Evolutionary conservation across 2,888 invertebrate genomes (phyloP), one percentile per base, ranked within the genome.

Genomic region (Himalopsyche kuldschensis): DNA sequence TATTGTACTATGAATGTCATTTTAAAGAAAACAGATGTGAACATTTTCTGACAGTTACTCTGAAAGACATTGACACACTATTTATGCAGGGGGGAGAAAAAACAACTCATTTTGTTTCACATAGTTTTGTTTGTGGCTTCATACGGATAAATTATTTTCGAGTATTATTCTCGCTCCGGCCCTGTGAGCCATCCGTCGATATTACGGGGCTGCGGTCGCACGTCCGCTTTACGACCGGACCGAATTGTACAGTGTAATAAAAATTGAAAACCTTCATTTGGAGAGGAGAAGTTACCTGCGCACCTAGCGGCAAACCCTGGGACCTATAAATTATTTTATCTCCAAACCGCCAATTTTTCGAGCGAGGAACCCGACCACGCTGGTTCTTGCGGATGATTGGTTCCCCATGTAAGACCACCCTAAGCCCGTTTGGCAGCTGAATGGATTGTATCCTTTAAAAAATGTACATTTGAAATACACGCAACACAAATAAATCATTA

Each of bases 191-290:
- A 55, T 55, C 24, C 55, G 5, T 55, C 55, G 55, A 55, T 55
- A 55, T 55, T 55, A 55, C 82, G 24, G 24, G 41, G 20, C 63
- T 82, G 82, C 82, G 82, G 82, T 82, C 69, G 78, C 82, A 24
- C 47, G 55, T 55, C 55, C 31, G 35, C 78, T 82, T 82, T 82
- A 82, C 82, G 82, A 82, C 82, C 78, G 78, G 55, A 77, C 77
- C 82, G 78, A 82, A 82, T 82, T 55, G 47, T 78, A 82, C 82
- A 63, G 82, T 35, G 78, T 55, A 55, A 82, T 82, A 78, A 78
- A 82, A 82, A 82, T 63, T 82, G 63, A 78, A 82, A 82, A 82
- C 82, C 82, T 55, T 55, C 55, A 55, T 55, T 55, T 55, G 55
- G 55, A 55, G 55, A 55, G 55, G 55, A 55, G 55, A 55, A 55